These are phyloP conservation scores for Drosophila mojavensis DNA, from an alignment of 1,140 invertebrate species.

Conservation along the genomic window DNA sequence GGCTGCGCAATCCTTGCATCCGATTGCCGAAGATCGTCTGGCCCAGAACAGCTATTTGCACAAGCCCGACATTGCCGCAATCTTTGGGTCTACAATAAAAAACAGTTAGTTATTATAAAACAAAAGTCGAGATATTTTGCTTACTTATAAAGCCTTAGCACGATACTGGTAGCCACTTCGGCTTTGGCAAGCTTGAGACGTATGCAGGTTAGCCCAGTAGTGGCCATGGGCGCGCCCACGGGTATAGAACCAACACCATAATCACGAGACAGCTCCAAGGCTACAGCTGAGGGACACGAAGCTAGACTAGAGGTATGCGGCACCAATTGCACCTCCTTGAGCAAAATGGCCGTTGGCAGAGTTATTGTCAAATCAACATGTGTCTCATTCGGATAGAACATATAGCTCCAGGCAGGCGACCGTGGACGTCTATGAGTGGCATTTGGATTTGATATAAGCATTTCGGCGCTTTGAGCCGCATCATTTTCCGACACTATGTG, in stretches of 20 bases:
- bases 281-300: slow-evolving; percentile 95
- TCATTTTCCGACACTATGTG: slow-evolving; percentile 92
- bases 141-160: slow-evolving; percentile 85
- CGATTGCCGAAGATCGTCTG: slow-evolving; percentile 87
- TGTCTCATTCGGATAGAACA: slow-evolving; percentile 95
- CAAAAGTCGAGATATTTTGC: neutral
- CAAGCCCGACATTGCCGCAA: slow-evolving; percentile 93
- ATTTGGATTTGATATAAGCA: slow-evolving; percentile 91
- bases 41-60: slow-evolving; percentile 93
- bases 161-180: slow-evolving; percentile 89
- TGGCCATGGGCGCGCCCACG: slow-evolving; percentile 88
- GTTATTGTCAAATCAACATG: slow-evolving; percentile 94
- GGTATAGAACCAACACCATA: slow-evolving; percentile 86
- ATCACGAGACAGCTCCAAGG: slow-evolving; percentile 89
- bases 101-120: neutral
- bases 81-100: slow-evolving; percentile 91
- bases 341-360: slow-evolving; percentile 94
- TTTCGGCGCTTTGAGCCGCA: slow-evolving; percentile 93
- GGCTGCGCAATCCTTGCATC: slow-evolving; percentile 45
- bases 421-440: slow-evolving; percentile 92
- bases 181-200: slow-evolving; percentile 91
- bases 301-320: slow-evolving; percentile 93
- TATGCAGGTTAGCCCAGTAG: slow-evolving; percentile 94
- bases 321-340: slow-evolving; percentile 95
- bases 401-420: slow-evolving; percentile 95